phyloP scores from a whole-genome alignment of 2,797 vertebrate species.

The Bradypodion ventrale region DNA sequence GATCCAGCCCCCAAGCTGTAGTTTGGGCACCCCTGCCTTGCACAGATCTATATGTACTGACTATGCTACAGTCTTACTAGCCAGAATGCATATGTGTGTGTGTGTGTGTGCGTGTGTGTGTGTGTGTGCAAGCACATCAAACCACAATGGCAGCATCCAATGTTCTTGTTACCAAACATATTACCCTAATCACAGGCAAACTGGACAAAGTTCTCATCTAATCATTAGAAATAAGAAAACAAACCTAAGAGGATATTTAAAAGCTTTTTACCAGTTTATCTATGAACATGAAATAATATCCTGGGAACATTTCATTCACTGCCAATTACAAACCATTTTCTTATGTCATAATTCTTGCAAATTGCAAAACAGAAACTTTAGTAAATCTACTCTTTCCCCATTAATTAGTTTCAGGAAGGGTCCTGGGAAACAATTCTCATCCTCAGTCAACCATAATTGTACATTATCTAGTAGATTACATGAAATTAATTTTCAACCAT shows the following conservation, averaged over 20 bases:
- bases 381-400: constrained; percentile 17
- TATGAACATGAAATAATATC: constrained; percentile 44
- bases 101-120: no score
- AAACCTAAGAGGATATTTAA: constrained; percentile 35
- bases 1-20: no score
- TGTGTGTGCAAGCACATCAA: no score
- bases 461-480: background rate
- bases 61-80: accelerated
- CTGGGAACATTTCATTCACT: constrained; percentile 55
- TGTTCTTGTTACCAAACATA: background rate
- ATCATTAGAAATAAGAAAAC: constrained; percentile 23
- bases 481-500: background rate
- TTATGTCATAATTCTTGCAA: constrained; percentile 30
- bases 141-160: background rate
- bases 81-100: no score
- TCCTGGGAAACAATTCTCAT: constrained; percentile 14
- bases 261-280: constrained; percentile 48
- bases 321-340: constrained; percentile 51
- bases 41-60: background rate
- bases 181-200: background rate
- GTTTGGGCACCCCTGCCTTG: no score
- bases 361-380: constrained; percentile 39
- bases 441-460: background rate
- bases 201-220: constrained; percentile 5
- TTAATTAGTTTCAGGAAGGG: constrained; percentile 7